Evolutionary conservation across 2,113 vertebrate species (phyloP).

Genomic region (Odontophorus gujanensis): DNA sequence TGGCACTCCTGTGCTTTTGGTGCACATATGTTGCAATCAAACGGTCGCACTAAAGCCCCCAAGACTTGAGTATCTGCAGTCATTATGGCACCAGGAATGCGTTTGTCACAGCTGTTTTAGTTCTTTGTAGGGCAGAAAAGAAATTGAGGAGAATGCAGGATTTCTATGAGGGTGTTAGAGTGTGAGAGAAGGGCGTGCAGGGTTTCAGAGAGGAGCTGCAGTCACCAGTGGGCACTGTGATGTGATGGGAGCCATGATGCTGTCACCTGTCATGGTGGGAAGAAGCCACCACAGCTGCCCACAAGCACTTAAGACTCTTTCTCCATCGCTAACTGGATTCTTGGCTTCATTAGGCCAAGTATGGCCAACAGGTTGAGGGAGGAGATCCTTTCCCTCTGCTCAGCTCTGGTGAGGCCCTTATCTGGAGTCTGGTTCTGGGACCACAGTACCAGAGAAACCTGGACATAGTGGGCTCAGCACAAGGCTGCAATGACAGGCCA

Average conservation of each 20-base stretch:
- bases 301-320: neutral
- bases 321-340: neutral
- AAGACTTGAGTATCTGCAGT: neutral
- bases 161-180: neutral
- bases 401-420: neutral
- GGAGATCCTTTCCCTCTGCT: neutral
- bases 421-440: neutral
- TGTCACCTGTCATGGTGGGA: neutral
- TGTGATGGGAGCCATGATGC: neutral
- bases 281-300: neutral
- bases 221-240: neutral
- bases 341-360: neutral
- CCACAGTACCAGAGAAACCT: neutral
- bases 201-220: neutral
- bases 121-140: neutral
- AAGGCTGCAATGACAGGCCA: neutral
- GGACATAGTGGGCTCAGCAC: neutral
- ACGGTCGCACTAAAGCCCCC: neutral
- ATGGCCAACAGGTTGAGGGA: neutral
- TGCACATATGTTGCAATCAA: neutral
- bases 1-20: neutral
- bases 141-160: neutral
- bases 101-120: neutral
- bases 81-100: neutral
- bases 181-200: neutral